A percentile compares a stretch with the other conserved stretches of the same genome.
phyloP scores from a whole-genome alignment of 2,797 vertebrate species.

The Steatocranus sp. region DNA sequence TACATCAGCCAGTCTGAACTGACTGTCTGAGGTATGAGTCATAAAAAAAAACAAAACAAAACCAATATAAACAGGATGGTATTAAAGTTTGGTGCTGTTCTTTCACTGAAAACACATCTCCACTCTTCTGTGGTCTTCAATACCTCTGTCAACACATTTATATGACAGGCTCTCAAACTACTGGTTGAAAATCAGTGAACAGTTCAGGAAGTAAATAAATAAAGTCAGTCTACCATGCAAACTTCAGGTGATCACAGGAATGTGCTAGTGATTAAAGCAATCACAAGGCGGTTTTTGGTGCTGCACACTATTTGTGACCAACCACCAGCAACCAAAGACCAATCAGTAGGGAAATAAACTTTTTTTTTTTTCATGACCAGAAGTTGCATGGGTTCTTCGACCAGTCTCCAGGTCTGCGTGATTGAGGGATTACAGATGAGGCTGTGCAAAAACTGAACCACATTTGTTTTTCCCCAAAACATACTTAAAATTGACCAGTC shows the following conservation, averaged over 20 bases:
- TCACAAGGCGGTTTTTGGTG: background rate
- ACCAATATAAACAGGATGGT: background rate
- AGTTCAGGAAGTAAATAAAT: background rate
- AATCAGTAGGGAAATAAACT: background rate
- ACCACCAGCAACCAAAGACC: rapidly evolving
- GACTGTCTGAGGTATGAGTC: background rate
- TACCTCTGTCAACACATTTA: constrained; percentile 1
- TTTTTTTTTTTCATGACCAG: background rate
- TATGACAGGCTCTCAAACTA: constrained; percentile 16
- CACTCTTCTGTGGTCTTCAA: background rate
- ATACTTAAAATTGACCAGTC: background rate
- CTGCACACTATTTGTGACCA: rapidly evolving
- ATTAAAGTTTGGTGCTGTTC: background rate
- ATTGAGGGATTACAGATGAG: background rate
- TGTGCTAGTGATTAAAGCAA: background rate
- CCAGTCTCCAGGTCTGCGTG: background rate
- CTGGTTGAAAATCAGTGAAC: constrained; percentile 27
- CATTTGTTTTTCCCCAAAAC: background rate
- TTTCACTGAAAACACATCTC: background rate
- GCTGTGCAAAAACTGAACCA: background rate
- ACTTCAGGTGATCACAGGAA: background rate
- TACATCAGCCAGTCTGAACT: background rate
- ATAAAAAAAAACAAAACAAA: background rate
- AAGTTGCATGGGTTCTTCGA: rapidly evolving
- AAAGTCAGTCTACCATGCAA: background rate